Percentiles rank a stretch among this genome's conserved stretches.
phyloP scores from a whole-genome alignment of 2,113 vertebrate genomes.

The Cyanoliseus patagonus region DNA sequence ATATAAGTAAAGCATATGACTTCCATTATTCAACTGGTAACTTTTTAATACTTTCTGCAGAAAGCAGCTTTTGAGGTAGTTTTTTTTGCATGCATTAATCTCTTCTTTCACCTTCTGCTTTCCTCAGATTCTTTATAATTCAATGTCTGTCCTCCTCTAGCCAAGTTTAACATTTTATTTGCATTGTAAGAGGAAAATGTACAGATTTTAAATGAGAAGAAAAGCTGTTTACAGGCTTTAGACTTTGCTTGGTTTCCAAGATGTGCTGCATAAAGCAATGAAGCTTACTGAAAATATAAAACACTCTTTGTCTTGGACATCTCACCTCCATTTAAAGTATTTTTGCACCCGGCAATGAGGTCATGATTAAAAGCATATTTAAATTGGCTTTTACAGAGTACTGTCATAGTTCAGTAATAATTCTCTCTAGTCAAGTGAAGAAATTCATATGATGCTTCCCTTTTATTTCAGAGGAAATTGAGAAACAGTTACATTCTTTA shows the following conservation, averaged over 20 bases:
- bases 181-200: background rate
- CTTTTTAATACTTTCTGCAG: background rate
- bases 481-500: background rate
- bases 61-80: background rate
- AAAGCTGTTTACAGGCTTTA: background rate
- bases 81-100: background rate
- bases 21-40: background rate
- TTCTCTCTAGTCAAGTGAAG: background rate
- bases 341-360: background rate
- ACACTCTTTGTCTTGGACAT: background rate
- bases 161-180: background rate
- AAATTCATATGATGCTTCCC: background rate
- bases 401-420: constrained; percentile 6
- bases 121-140: background rate
- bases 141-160: background rate
- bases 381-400: background rate
- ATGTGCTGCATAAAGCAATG: background rate
- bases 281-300: background rate
- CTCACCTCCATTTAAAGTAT: background rate
- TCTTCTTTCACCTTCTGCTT: background rate
- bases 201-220: background rate
- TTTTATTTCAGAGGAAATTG: background rate
- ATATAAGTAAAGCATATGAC: background rate
- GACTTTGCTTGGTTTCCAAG: background rate
- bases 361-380: constrained; percentile 15